Evolutionary conservation across 2,113 vertebrate genomes (phyloP).

Genomic region (Psophia crepitans): DNA sequence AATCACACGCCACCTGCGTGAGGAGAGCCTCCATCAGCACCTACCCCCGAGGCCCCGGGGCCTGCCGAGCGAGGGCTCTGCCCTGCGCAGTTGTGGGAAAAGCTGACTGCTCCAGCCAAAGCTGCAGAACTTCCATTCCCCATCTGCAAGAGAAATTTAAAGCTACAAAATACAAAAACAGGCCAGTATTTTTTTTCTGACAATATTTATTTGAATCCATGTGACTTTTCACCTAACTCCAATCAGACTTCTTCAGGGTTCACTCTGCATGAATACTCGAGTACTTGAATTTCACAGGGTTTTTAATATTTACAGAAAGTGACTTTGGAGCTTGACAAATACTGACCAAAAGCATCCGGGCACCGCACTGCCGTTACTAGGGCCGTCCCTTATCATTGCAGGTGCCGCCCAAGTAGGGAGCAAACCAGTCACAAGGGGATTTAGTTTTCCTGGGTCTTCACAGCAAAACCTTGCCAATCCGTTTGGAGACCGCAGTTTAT

Average conservation of each 20-base stretch:
- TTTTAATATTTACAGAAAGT: background rate
- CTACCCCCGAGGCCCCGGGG: fast-evolving
- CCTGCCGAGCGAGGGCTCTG: background rate
- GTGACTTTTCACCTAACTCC: background rate
- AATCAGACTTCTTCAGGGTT: background rate
- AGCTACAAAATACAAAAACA: background rate
- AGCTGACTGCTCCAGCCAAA: background rate
- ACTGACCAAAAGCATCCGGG: background rate
- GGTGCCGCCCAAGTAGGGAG: background rate
- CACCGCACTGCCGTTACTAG: background rate
- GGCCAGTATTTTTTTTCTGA: background rate
- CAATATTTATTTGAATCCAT: background rate
- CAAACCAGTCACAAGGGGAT: background rate
- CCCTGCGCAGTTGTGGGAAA: background rate
- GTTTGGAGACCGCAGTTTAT: background rate
- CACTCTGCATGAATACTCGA: background rate
- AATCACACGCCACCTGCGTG: fast-evolving
- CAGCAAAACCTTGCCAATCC: background rate
- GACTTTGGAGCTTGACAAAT: background rate
- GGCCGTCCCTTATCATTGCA: background rate
- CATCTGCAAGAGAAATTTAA: background rate
- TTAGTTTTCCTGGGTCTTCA: background rate
- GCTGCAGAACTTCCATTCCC: background rate
- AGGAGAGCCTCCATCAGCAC: fast-evolving
- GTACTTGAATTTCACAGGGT: background rate